A percentile compares a stretch with the other conserved stretches of the same genome.
These are phyloP conservation scores for Leptinotarsa juncta DNA, from an alignment of 2,888 invertebrate genomes.

Conservation along the genomic window DNA sequence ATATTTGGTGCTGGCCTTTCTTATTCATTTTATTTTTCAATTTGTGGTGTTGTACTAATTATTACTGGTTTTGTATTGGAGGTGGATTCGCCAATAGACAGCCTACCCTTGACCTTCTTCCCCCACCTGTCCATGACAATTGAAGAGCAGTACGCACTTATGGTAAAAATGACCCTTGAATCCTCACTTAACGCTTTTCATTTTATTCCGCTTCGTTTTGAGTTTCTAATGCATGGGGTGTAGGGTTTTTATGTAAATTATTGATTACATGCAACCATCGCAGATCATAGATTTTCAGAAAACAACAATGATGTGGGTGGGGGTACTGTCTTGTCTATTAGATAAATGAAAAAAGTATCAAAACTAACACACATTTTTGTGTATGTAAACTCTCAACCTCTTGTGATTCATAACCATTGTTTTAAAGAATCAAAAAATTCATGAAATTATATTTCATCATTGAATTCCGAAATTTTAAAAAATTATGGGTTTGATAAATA, in stretches of 20 bases:
- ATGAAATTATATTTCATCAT: not conserved
- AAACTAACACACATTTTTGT: too few species aligned
- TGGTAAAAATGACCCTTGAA: slow-evolving; percentile 60
- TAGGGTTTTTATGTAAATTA: too few species aligned
- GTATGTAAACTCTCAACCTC: too few species aligned
- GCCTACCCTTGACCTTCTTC: slow-evolving; percentile 68
- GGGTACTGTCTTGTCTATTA: too few species aligned
- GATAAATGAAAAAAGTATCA: too few species aligned
- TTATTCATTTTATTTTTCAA: slow-evolving; percentile 38
- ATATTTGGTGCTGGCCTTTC: slow-evolving; percentile 36
- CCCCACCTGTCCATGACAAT: slow-evolving; percentile 65
- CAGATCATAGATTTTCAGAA: too few species aligned
- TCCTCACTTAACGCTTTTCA: slow-evolving; percentile 39
- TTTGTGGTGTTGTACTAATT: slow-evolving; percentile 47
- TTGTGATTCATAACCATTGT: too few species aligned
- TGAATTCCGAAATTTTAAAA: not conserved
- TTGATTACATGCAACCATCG: too few species aligned
- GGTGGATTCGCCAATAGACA: slow-evolving; percentile 70
- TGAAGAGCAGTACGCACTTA: slow-evolving; percentile 66
- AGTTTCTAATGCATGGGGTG: too few species aligned
- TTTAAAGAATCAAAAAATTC: not conserved
- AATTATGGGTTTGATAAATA: too few species aligned
- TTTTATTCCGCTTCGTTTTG: slow-evolving; percentile 17
- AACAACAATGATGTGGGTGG: too few species aligned
- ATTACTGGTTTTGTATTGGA: slow-evolving; percentile 61